phyloP scores from a whole-genome alignment of 2,797 vertebrate genomes.

The Pangasius djambal region DNA sequence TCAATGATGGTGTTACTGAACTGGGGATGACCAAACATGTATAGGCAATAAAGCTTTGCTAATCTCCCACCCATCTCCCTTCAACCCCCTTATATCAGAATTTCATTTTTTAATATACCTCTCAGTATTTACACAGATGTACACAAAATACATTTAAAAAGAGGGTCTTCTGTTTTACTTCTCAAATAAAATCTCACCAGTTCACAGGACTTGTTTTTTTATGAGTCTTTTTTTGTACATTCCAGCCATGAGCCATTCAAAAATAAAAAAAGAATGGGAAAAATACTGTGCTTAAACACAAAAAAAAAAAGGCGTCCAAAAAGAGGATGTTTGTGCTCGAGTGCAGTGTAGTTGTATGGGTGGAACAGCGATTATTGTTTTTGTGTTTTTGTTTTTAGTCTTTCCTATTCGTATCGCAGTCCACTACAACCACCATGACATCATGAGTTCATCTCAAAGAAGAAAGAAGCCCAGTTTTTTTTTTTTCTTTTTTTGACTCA shows the following conservation, averaged over 20 bases:
- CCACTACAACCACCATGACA: slow-evolving; percentile 59
- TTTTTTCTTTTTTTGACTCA: slow-evolving; percentile 64
- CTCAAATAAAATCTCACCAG: slow-evolving; percentile 58
- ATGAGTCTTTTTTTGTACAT: slow-evolving; percentile 71
- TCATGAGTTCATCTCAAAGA: slow-evolving; percentile 55
- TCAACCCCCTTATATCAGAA: slow-evolving; percentile 70
- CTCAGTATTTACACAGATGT: slow-evolving; percentile 85
- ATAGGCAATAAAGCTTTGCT: slow-evolving; percentile 67
- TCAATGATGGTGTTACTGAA: slow-evolving; percentile 57
- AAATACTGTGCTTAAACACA: slow-evolving; percentile 57
- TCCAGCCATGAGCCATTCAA: slow-evolving; percentile 80
- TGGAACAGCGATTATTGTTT: slow-evolving; percentile 16
- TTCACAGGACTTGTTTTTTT: slow-evolving; percentile 51
- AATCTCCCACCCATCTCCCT: slow-evolving; percentile 50
- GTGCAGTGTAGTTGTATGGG: slow-evolving; percentile 34
- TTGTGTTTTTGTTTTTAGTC: neutral
- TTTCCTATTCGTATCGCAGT: slow-evolving; percentile 13
- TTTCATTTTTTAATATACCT: slow-evolving; percentile 69
- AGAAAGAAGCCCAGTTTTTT: slow-evolving; percentile 54
- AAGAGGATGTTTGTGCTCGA: slow-evolving; percentile 49
- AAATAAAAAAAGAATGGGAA: slow-evolving; percentile 67
- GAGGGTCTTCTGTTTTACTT: slow-evolving; percentile 64
- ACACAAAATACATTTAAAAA: slow-evolving; percentile 88
- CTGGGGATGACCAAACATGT: slow-evolving; percentile 64
- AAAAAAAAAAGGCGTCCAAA: slow-evolving; percentile 39